phyloP scores from a whole-genome alignment of 1,140 invertebrate species.

The Eubasilissa regina region DNA sequence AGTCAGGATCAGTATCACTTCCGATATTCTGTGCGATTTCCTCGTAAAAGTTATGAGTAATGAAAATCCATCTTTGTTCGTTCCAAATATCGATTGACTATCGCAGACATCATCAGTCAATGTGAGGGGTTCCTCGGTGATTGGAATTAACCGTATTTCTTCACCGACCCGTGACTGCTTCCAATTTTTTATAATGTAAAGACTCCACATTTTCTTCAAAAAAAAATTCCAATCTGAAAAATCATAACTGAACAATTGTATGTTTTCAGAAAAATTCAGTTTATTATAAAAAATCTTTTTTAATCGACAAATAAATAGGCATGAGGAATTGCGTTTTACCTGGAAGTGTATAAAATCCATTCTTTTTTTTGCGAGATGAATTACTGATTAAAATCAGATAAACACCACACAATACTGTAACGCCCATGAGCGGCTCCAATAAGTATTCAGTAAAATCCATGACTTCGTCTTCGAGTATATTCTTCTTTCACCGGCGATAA shows the following conservation, averaged over 20 bases:
- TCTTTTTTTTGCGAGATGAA: slow-evolving; percentile 20
- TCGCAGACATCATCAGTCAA: slow-evolving; percentile 64
- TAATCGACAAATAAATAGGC: not conserved
- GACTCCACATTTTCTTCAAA: slow-evolving; percentile 64
- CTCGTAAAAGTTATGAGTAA: slow-evolving; percentile 67
- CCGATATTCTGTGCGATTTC: slow-evolving; percentile 63
- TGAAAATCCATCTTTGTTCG: slow-evolving; percentile 66
- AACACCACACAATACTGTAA: slow-evolving; percentile 17
- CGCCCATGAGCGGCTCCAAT: not conserved
- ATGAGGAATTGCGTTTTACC: too few relatives aligned
- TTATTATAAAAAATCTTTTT: not conserved
- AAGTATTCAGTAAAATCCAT: slow-evolving; percentile 15
- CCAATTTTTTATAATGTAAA: slow-evolving; percentile 65
- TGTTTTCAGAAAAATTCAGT: not conserved
- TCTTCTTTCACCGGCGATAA: too few relatives aligned
- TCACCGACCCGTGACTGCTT: slow-evolving; percentile 60
- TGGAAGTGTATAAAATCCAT: slow-evolving; percentile 43
- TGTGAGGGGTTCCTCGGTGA: slow-evolving; percentile 45
- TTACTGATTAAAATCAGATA: slow-evolving; percentile 29
- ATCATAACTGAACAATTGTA: not conserved
- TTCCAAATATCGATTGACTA: slow-evolving; percentile 64
- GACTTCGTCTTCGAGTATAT: not conserved
- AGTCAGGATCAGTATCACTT: slow-evolving; percentile 68
- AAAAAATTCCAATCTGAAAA: slow-evolving; percentile 65
- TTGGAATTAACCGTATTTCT: slow-evolving; percentile 5